Base-by-base conservation (phyloP, 1,140 invertebrate genomes). In the Tribolium castaneum region DNA sequence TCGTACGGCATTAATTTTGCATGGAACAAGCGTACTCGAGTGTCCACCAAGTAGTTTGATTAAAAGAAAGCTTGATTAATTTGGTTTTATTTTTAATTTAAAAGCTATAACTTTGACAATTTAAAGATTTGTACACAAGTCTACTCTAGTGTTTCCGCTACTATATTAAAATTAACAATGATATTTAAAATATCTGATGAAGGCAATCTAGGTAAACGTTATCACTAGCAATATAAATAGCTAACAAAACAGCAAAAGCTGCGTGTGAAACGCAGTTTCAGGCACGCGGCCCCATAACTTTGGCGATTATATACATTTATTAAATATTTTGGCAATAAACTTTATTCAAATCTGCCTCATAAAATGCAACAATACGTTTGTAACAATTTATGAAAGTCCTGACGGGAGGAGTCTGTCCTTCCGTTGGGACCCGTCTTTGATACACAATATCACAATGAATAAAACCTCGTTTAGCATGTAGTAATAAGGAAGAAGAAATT, bases 11-110 rank as follows among this genome's bases (percentile, higher is more conserved):
- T 92, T 10, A 99, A 99, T 86, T 99, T 98, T 87, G 91, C 97
- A 2, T 99, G 98, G 98, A 95, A 98, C 85, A 98, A 95, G 85
- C 93, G 95, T 84, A 98, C 97, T 0, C 89, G 98, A 84, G 93
- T 96, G 12, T 95, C 96, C 3, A 99, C 98, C 7, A 75, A 78
- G 52, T 71, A 78, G 22, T 51, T 35, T 45, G 59, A 66, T 13
- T 66, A 13, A 66, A 66, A 25, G n/a, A 30, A 10, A 56, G 51
- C 16, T 39, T 13, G 75, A 77, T 70, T 78, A 78, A 74, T 78
- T 35, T 66, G 59, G 45, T 78, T 78, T 77, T 77, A 77, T 78
- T 76, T 75, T 76, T 73, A 78, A 78, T 78, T 78, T 72, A 74
- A 78, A 78, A 73, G 76, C 76, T 78, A 78, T 73, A 78, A 78